Evolutionary conservation across 2,888 invertebrate species (phyloP).

Genomic region (Spilarctia lutea): DNA sequence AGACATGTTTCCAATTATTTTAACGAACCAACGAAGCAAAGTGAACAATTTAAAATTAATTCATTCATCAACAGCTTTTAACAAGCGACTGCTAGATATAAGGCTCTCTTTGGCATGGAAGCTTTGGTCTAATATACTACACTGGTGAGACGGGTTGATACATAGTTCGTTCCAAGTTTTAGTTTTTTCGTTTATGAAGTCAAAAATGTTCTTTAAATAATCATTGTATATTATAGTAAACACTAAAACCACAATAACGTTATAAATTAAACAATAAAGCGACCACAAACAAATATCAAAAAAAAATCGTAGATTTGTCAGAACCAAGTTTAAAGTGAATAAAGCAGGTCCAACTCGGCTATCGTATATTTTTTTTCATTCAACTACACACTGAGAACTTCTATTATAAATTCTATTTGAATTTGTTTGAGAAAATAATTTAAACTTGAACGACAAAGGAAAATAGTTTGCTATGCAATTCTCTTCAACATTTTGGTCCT

Average conservation of each 20-base stretch:
- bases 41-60: not conserved
- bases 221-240: not conserved
- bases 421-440: slow-evolving; percentile 59
- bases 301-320: slow-evolving; percentile 50
- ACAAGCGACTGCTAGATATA: too few relatives aligned
- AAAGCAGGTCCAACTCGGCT: slow-evolving; percentile 55
- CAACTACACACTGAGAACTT: slow-evolving; percentile 52
- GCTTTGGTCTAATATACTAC: too few relatives aligned
- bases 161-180: too few relatives aligned
- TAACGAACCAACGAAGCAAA: not conserved
- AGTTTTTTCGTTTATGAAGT: too few relatives aligned
- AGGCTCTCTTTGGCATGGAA: too few relatives aligned
- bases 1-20: slow-evolving; percentile 7
- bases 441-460: slow-evolving; percentile 50
- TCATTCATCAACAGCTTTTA: not conserved
- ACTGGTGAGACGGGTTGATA: too few relatives aligned
- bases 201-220: too few relatives aligned
- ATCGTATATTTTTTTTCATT: slow-evolving; percentile 33
- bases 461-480: slow-evolving; percentile 48
- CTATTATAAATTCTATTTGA: slow-evolving; percentile 62
- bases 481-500: slow-evolving; percentile 20
- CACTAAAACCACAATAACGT: not conserved
- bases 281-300: not conserved
- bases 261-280: not conserved
- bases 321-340: slow-evolving; percentile 57